Evolutionary conservation across 2,797 vertebrate species (phyloP).

Genomic region (Todus mexicanus): DNA sequence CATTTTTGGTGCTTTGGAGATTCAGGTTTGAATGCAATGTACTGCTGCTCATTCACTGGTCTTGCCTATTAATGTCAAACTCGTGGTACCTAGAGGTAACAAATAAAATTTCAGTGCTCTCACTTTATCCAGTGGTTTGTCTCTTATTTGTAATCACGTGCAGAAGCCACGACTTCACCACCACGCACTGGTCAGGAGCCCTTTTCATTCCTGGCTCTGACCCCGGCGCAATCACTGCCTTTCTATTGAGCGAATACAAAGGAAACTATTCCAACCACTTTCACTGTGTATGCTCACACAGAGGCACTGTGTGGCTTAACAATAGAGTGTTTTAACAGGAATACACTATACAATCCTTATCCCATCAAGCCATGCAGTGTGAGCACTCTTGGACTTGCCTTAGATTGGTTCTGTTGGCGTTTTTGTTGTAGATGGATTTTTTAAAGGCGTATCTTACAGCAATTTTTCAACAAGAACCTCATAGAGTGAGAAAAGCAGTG

Average conservation of each 20-base stretch:
- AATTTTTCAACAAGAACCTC: not conserved
- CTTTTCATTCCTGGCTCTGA: not conserved
- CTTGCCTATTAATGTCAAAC: constrained; percentile 73
- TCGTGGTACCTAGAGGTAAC: constrained; percentile 75
- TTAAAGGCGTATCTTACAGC: not conserved
- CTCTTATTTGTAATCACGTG: not conserved
- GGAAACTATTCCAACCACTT: not conserved
- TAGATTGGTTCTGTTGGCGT: not conserved
- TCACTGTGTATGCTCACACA: not conserved
- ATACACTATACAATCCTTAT: not conserved
- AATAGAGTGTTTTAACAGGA: not conserved
- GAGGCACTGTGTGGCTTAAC: not conserved
- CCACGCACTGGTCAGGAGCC: not conserved
- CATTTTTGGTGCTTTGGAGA: constrained; percentile 74
- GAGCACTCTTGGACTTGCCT: not conserved
- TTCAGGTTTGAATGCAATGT: constrained; percentile 62
- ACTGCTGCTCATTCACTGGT: constrained; percentile 75
- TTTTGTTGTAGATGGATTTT: not conserved
- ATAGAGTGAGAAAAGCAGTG: not conserved
- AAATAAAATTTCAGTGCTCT: constrained; percentile 74
- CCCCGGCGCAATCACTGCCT: rapidly evolving
- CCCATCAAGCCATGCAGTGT: not conserved
- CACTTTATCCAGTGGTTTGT: constrained; percentile 56
- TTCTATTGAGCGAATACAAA: not conserved
- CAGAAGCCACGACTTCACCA: not conserved